phyloP scores from a whole-genome alignment of 2,113 vertebrate genomes.

The Platanista minor region DNA sequence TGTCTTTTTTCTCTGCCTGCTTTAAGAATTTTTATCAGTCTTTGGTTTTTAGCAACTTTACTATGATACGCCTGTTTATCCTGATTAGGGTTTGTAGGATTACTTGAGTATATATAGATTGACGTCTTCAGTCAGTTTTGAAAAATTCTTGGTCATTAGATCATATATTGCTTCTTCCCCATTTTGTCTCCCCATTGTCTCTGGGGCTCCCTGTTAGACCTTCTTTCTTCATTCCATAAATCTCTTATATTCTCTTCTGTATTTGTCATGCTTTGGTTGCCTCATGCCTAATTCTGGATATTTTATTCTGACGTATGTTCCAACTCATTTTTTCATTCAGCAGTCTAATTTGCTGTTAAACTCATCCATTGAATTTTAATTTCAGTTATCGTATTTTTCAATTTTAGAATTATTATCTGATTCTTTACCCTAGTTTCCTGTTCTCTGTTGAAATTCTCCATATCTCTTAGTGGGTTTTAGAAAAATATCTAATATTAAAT shows the following conservation, averaged over 20 bases:
- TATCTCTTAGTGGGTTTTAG: background rate
- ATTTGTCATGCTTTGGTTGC: background rate
- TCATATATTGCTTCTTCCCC: background rate
- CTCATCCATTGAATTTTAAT: background rate
- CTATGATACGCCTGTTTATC: background rate
- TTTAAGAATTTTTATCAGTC: background rate
- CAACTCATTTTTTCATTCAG: background rate
- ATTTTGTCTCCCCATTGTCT: background rate
- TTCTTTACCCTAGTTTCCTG: background rate
- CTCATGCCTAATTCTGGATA: background rate
- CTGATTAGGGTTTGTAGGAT: background rate
- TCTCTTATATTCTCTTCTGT: background rate
- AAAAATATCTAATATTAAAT: background rate
- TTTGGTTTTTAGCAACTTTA: background rate
- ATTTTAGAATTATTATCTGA: background rate
- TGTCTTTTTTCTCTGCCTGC: background rate
- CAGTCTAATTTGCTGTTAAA: background rate
- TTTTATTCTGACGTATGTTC: background rate
- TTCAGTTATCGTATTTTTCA: background rate
- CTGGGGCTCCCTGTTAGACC: background rate
- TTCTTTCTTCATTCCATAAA: background rate
- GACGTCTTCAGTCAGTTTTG: background rate
- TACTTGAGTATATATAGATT: background rate
- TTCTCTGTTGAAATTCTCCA: background rate
- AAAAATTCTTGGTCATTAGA: background rate